Evolutionary conservation across 1,140 invertebrate genomes (phyloP).

Genomic region (Helicorthomorpha holstii): DNA sequence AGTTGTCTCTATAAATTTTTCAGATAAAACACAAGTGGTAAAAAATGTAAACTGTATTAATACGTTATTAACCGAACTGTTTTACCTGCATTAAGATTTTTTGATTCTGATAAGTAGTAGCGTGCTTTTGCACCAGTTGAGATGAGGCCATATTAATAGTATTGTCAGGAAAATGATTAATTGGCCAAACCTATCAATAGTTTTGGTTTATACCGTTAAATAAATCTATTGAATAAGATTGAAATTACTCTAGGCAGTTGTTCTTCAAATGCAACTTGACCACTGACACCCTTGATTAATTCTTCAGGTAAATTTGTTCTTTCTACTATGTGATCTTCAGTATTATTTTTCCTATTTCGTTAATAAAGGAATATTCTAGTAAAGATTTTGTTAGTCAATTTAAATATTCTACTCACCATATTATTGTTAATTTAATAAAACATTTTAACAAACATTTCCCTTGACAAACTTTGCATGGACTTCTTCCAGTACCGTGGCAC

Average conservation of each 20-base stretch:
- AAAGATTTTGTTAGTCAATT: neutral
- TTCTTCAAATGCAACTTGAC: conserved; percentile 35
- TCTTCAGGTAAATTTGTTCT: conserved; percentile 31
- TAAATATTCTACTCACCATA: conserved; percentile 16
- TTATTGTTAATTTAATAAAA: conserved; percentile 31
- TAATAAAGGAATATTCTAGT: neutral
- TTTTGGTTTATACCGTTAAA: no score
- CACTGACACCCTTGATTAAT: conserved; percentile 29
- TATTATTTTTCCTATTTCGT: conserved; percentile 12
- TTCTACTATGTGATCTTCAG: conserved; percentile 28
- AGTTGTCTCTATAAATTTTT: conserved; percentile 29
- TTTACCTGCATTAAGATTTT: conserved; percentile 28
- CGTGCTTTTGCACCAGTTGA: conserved; percentile 28
- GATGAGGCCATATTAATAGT: conserved; percentile 34
- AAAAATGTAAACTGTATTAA: no score
- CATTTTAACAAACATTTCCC: conserved; percentile 32
- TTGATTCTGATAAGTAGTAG: conserved; percentile 21
- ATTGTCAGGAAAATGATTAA: conserved; percentile 33
- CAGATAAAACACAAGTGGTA: no score
- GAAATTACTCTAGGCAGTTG: conserved; percentile 20
- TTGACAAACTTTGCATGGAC: conserved; percentile 28
- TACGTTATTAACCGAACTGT: no score
- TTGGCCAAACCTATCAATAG: conserved; percentile 26
- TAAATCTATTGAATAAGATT: no score
- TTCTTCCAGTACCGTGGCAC: conserved; percentile 30